These are phyloP conservation scores for Drosophila melanosoma DNA, from an alignment of 2,888 invertebrate species.

Conservation along the genomic window DNA sequence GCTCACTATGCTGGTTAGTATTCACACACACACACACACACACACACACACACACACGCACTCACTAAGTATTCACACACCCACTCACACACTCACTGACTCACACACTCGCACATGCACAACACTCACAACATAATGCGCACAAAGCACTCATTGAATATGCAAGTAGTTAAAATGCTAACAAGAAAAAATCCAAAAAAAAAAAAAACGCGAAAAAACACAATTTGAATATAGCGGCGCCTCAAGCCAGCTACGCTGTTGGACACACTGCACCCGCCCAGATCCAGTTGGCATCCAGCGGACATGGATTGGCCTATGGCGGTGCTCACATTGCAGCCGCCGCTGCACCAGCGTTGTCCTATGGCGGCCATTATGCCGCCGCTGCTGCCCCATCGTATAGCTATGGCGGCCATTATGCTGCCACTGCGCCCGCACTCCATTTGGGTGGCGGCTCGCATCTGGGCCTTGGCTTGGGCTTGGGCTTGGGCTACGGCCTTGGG, in stretches of 20 bases:
- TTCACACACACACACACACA: background rate
- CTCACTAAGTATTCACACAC: background rate
- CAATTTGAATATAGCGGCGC: constrained; percentile 51
- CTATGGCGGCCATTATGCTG: constrained; percentile 43
- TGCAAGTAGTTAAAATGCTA: constrained; percentile 62
- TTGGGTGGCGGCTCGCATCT: constrained; percentile 41
- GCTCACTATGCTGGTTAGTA: constrained; percentile 72
- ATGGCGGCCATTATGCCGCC: constrained; percentile 61
- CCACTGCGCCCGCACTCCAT: constrained; percentile 52
- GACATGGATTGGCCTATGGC: constrained; percentile 57
- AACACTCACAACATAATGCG: constrained; percentile 11
- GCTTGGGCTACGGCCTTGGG: constrained; percentile 59
- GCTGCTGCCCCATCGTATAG: constrained; percentile 10
- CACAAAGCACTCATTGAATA: constrained; percentile 35
- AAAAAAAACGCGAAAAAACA: background rate
- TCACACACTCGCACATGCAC: constrained; percentile 12
- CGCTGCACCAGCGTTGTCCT: constrained; percentile 42
- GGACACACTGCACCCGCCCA: constrained; percentile 77
- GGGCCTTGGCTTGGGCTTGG: constrained; percentile 58
- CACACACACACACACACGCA: background rate
- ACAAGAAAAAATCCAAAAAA: constrained; percentile 23
- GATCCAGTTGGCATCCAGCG: constrained; percentile 49
- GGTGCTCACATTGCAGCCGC: constrained; percentile 62
- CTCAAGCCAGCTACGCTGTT: constrained; percentile 57
- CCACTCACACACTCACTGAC: constrained; percentile 2